Conservation (phyloP, 2,888 invertebrate genomes). For the Lasioglossum marginatum region DNA sequence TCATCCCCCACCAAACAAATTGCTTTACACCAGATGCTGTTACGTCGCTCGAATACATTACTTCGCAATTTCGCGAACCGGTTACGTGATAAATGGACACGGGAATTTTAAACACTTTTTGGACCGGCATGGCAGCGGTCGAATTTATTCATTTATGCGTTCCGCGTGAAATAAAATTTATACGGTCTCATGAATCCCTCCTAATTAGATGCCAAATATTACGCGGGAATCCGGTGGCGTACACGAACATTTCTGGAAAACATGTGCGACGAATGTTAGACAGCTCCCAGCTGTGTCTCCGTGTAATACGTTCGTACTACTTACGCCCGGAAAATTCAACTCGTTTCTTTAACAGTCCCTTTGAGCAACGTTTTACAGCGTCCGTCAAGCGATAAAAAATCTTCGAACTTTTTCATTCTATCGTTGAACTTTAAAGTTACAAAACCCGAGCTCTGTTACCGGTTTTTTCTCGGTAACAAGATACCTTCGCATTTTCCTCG, state of each 20-base stretch:
- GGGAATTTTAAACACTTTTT: slow-evolving; percentile 30
- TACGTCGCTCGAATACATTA: slow-evolving; percentile 50
- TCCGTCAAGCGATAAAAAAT: background rate
- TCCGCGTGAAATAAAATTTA: slow-evolving; percentile 3
- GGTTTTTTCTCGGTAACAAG: background rate
- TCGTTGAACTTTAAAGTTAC: background rate
- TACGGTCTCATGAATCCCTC: background rate
- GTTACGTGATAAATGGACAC: slow-evolving; percentile 40
- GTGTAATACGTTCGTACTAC: too few species aligned
- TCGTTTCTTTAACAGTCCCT: background rate
- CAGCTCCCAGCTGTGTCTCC: background rate
- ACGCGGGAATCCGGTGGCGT: background rate
- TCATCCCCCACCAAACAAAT: slow-evolving; percentile 38
- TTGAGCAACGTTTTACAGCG: background rate
- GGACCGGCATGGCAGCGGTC: background rate
- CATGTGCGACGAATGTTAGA: background rate
- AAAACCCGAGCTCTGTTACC: background rate
- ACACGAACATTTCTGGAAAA: background rate
- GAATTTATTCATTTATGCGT: slow-evolving; percentile 38
- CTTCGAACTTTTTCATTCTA: background rate
- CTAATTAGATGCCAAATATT: slow-evolving; percentile 5
- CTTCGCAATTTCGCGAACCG: slow-evolving; percentile 45
- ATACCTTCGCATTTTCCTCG: background rate
- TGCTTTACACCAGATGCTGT: slow-evolving; percentile 58
- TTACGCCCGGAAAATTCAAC: background rate